Conservation (phyloP, 2,797 vertebrate genomes). For the Potorous gilbertii region DNA sequence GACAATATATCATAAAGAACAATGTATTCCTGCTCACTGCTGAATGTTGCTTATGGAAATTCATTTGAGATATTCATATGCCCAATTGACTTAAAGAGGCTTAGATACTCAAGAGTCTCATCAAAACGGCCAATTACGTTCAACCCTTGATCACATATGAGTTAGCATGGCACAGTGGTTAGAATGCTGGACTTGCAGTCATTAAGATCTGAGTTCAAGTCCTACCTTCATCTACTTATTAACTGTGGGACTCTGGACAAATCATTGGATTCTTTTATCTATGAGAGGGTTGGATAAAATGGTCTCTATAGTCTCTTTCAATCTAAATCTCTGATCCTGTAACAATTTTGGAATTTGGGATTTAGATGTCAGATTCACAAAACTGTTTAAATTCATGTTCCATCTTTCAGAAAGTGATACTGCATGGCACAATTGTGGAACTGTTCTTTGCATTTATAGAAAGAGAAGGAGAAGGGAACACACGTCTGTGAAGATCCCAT, state of each 20-base stretch:
- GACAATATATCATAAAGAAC: conserved; percentile 49
- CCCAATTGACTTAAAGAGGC: conserved; percentile 68
- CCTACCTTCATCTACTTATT: background rate
- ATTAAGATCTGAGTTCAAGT: background rate
- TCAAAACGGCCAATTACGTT: conserved; percentile 36
- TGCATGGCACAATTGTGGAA: background rate
- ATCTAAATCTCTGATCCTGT: background rate
- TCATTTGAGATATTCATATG: conserved; percentile 60
- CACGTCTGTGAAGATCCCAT: background rate
- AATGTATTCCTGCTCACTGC: conserved; percentile 54
- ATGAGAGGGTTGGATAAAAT: background rate
- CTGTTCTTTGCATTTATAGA: background rate
- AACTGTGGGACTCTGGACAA: background rate
- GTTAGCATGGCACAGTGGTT: background rate
- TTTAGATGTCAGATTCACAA: background rate
- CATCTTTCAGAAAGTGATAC: background rate
- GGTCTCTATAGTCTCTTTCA: background rate
- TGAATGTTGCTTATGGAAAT: conserved; percentile 69
- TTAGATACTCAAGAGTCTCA: background rate
- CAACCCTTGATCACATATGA: conserved; percentile 60
- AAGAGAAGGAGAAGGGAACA: background rate
- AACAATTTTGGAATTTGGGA: background rate
- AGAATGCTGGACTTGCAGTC: background rate
- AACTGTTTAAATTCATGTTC: background rate
- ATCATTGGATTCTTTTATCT: background rate